Percentiles rank a stretch among this genome's conserved stretches.
phyloP scores from a whole-genome alignment of 2,113 vertebrate species.

The Phaethon lepturus region DNA sequence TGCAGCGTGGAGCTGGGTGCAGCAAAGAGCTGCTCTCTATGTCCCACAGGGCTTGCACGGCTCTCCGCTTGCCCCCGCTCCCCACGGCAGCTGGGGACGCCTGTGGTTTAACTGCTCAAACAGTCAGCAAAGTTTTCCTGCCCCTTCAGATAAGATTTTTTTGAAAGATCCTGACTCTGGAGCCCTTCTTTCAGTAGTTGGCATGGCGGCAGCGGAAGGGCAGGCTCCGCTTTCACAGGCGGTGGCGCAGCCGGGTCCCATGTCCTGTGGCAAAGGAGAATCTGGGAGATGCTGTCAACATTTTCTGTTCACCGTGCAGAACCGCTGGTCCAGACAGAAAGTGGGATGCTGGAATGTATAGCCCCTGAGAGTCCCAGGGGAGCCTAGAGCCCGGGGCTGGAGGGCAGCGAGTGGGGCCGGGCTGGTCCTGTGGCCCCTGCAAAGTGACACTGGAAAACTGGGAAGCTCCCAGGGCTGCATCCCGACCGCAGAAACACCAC shows the following conservation, averaged over 20 bases:
- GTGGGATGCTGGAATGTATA: neutral
- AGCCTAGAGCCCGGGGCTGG: neutral
- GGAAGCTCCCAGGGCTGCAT: neutral
- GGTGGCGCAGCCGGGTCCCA: neutral
- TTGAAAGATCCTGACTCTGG: neutral
- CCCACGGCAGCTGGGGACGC: fast-evolving
- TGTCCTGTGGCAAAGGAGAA: neutral
- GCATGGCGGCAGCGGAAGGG: neutral
- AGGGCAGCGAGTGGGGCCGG: fast-evolving
- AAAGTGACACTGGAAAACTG: neutral
- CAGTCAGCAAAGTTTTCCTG: neutral
- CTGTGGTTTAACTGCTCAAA: neutral
- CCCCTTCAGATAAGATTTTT: neutral
- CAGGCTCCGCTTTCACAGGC: neutral
- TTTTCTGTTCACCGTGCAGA: neutral
- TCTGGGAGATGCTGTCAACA: neutral
- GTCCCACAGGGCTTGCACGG: neutral
- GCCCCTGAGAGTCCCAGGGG: fast-evolving
- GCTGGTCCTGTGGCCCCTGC: fast-evolving
- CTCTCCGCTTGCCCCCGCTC: neutral
- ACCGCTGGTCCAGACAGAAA: fast-evolving
- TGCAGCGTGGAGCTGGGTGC: neutral
- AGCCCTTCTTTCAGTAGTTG: neutral
- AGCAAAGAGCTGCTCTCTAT: neutral
- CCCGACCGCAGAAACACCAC: fast-evolving